Base-by-base conservation (phyloP, 92 coral and sea anemone species). In the Zoanthus solanderi region DNA sequence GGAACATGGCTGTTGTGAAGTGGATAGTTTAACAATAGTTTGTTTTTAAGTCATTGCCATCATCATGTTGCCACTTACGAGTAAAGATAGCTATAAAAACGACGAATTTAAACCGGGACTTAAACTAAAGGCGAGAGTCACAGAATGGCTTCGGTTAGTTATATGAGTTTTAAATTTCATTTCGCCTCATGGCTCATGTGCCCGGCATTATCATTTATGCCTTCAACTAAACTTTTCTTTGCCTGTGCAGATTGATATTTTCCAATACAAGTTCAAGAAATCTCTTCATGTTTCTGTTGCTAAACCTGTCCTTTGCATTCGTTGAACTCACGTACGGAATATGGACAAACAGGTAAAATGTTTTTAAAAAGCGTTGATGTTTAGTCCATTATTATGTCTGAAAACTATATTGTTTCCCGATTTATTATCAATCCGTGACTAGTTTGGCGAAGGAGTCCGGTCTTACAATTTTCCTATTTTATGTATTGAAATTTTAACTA, bases 301-400 rank as follows among this genome's bases (percentile, higher is more conserved):
- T 97, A 0, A 97, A 97, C 85, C 78, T 97, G 30, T 97, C 99
- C 2, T 97, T 97, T 84, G 99, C 99, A 9, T 97, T 97, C 74
- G 97, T 97, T 68, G 99, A 97, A 76, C 83, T 97, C 83, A 10
- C 92, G 9, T 97, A 97, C 78, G 99, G 99, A 81, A 95, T 97
- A 92, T 97, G 98, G 99, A 97, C 99, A 2, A 97, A 97, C 91
- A 97, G 99, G 99, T 95, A 34, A 34, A 34, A 75, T 71, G 85
- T 17, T 6, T 60, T n/a, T 63, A 7, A 23, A 9, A 23, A n/a
- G 69, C 28, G 60, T 44, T 45, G 7, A 50, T 68, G 42, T 18
- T 9, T 52, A 34, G 28, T 76, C 72, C 10, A 18, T 57, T 14
- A 13, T 30, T 15, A 42, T 44, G 29, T 34, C 42, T 34, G 30